A percentile compares a stretch with the other conserved stretches of the same genome.
phyloP scores from a whole-genome alignment of 2,888 invertebrate genomes.

The Ariolimax columbianus region DNA sequence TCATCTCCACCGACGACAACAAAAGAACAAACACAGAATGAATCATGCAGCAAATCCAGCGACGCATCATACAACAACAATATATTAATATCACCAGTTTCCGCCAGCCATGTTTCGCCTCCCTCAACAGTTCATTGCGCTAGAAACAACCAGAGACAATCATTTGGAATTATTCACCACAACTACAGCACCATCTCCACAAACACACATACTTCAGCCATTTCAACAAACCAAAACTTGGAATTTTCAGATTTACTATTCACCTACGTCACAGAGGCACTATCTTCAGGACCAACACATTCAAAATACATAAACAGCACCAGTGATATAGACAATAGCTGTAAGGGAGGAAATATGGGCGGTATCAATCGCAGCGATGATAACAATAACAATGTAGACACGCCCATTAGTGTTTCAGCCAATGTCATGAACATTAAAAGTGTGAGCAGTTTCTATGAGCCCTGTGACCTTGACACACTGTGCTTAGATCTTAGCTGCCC shows the following conservation, averaged over 20 bases:
- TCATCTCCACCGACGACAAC: not conserved
- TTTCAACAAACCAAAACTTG: not conserved
- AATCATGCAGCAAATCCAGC: not conserved
- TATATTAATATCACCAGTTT: not conserved
- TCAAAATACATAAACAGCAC: not conserved
- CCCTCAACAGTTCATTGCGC: not conserved
- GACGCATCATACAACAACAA: not conserved
- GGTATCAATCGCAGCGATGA: not conserved
- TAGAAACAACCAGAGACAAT: not conserved
- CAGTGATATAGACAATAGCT: not conserved
- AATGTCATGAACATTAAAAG: not conserved
- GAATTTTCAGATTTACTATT: not conserved
- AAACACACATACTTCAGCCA: not conserved
- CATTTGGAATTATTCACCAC: not conserved
- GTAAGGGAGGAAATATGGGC: not conserved
- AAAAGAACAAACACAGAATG: not conserved
- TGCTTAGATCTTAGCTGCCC: constrained; percentile 23
- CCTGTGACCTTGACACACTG: constrained; percentile 26
- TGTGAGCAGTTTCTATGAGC: not conserved
- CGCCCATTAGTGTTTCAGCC: not conserved
- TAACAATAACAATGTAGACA: constrained; percentile 6
- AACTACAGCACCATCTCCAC: not conserved
- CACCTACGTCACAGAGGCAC: constrained; percentile 10
- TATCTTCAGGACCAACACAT: not conserved
- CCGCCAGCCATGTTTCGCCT: not conserved